A percentile compares a stretch with the other conserved stretches of the same genome.
phyloP scores from a whole-genome alignment of 30 jellyfish, hydroid and myxozoan genomes.

The Aurelia coerulea region DNA sequence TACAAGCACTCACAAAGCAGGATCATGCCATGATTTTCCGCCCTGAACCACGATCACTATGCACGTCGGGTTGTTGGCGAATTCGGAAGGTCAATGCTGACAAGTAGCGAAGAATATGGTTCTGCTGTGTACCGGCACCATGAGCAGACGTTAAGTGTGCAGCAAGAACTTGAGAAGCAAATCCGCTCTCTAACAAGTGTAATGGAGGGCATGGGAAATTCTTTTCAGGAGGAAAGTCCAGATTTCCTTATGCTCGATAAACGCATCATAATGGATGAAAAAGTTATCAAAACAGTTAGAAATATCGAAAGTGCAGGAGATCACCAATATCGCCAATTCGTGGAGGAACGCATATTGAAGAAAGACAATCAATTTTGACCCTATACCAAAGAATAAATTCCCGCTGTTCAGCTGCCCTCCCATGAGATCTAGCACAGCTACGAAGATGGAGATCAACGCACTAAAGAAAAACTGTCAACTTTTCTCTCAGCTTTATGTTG shows the following conservation, averaged over 20 bases:
- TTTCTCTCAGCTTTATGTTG: constrained; percentile 35
- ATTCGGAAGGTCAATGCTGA: background rate
- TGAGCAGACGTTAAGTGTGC: constrained; percentile 17
- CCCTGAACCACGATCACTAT: constrained; percentile 40
- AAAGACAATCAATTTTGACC: constrained; percentile 1
- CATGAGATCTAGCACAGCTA: background rate
- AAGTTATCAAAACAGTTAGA: constrained; percentile 1
- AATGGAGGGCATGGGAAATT: constrained; percentile 15
- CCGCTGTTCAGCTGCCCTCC: constrained; percentile 14
- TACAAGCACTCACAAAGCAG: background rate
- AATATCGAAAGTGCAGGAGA: background rate
- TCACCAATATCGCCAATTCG: background rate
- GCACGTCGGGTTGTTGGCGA: constrained; percentile 21
- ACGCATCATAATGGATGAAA: background rate
- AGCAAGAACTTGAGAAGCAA: constrained; percentile 1
- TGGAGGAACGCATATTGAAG: constrained; percentile 6
- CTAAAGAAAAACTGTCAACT: constrained; percentile 20
- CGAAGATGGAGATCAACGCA: constrained; percentile 4
- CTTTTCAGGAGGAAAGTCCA: constrained; percentile 22
- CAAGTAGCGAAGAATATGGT: background rate
- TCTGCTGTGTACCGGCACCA: constrained; percentile 14
- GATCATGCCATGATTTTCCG: constrained; percentile 49
- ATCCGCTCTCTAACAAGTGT: background rate
- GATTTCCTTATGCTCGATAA: constrained; percentile 27
- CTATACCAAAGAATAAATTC: background rate